These are phyloP conservation scores for Saccostrea echinata DNA, from an alignment of 1,140 invertebrate species.

Conservation along the genomic window DNA sequence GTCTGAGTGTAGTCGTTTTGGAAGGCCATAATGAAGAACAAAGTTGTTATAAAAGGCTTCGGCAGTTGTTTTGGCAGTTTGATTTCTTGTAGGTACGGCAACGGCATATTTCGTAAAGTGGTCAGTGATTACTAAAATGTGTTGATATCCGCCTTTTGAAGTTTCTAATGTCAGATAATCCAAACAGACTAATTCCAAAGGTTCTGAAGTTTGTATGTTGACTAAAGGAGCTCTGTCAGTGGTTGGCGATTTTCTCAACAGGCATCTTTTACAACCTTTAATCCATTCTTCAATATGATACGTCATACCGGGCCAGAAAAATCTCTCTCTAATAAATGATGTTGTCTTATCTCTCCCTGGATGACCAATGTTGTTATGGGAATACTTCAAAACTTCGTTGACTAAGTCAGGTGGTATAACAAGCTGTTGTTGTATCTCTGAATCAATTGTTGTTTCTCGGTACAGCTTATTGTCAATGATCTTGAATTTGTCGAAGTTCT, in stretches of 20 bases:
- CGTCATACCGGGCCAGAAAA: slow-evolving; percentile 53
- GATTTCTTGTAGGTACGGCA: no score
- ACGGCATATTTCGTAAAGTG: no score
- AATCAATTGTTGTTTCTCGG: slow-evolving; percentile 14
- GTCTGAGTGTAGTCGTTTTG: slow-evolving; percentile 32
- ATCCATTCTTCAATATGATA: slow-evolving; percentile 38
- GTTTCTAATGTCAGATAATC: no score
- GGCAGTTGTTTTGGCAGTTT: not conserved
- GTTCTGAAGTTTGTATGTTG: not conserved
- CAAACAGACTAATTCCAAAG: no score
- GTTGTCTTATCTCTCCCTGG: slow-evolving; percentile 45
- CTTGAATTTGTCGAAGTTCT: slow-evolving; percentile 46
- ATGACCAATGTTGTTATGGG: slow-evolving; percentile 56
- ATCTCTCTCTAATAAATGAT: slow-evolving; percentile 38
- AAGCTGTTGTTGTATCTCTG: not conserved
- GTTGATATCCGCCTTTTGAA: no score
- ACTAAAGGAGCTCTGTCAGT: slow-evolving; percentile 40
- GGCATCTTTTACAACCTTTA: slow-evolving; percentile 44
- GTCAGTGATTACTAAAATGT: no score
- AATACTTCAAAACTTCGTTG: not conserved
- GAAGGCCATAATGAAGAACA: slow-evolving; percentile 20
- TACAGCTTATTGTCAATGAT: slow-evolving; percentile 47
- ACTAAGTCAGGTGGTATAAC: slow-evolving; percentile 25
- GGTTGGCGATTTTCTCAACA: slow-evolving; percentile 37
- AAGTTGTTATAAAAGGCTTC: not conserved